Evolutionary conservation across 2,113 vertebrate genomes (phyloP).

Genomic region (Poecilia latipinna): DNA sequence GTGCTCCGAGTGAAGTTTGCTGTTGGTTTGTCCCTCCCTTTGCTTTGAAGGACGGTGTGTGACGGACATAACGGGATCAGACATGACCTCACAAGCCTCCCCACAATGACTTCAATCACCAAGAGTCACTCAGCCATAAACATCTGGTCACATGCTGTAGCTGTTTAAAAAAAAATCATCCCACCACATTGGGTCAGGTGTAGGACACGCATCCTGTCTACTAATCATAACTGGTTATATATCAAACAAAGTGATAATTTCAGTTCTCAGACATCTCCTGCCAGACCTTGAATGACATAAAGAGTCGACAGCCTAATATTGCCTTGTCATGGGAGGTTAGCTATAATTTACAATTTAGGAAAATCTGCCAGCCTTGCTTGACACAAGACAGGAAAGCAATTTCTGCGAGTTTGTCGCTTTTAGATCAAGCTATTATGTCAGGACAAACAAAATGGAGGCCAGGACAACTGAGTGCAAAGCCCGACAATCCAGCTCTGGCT

Average conservation of each 20-base stretch:
- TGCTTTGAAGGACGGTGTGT: slow-evolving; percentile 55
- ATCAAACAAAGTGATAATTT: neutral
- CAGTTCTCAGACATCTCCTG: slow-evolving; percentile 3
- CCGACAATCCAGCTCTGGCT: slow-evolving; percentile 52
- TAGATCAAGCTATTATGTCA: slow-evolving; percentile 59
- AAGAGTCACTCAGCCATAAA: slow-evolving; percentile 49
- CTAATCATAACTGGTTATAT: slow-evolving; percentile 9
- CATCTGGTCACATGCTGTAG: slow-evolving; percentile 47
- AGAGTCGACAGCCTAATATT: neutral
- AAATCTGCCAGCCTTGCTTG: neutral
- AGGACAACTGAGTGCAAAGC: slow-evolving; percentile 62
- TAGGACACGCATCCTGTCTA: slow-evolving; percentile 22
- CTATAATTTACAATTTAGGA: slow-evolving; percentile 18
- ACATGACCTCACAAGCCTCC: slow-evolving; percentile 55
- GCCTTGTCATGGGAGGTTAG: neutral
- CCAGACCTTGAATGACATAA: neutral
- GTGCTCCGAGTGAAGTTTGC: neutral
- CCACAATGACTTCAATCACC: slow-evolving; percentile 63
- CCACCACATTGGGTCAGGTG: slow-evolving; percentile 34
- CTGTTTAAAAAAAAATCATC: slow-evolving; percentile 45
- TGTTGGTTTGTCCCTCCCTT: slow-evolving; percentile 3
- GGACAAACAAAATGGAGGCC: slow-evolving; percentile 73
- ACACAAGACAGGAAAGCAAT: slow-evolving; percentile 44
- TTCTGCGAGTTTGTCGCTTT: slow-evolving; percentile 52
- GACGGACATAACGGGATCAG: slow-evolving; percentile 49